Conservation (phyloP, 2,113 vertebrate species). For the Sinocyclocheilus anophthalmus region DNA sequence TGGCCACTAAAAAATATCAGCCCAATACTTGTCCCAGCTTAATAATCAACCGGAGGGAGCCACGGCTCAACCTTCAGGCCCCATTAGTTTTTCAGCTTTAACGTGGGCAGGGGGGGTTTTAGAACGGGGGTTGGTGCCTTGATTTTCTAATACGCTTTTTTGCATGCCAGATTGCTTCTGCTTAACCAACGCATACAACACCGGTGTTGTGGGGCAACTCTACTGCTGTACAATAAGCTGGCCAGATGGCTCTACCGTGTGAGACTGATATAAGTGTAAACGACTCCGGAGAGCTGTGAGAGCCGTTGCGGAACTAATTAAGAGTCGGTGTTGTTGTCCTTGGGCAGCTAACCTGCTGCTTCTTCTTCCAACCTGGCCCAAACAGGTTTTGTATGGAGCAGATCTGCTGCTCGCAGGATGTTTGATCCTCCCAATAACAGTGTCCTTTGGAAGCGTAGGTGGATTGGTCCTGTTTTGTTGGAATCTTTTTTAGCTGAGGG, state of each 20-base stretch:
- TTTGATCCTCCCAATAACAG: too few relatives aligned
- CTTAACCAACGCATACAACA: slow-evolving; percentile 35
- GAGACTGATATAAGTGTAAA: slow-evolving; percentile 29
- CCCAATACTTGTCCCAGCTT: slow-evolving; percentile 16
- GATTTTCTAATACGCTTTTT: slow-evolving; percentile 12
- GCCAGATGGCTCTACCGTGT: slow-evolving; percentile 46
- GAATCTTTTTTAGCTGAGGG: too few relatives aligned
- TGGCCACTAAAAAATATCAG: slow-evolving; percentile 48
- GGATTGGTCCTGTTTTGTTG: too few relatives aligned
- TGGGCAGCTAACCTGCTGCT: too few relatives aligned
- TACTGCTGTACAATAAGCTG: slow-evolving; percentile 29
- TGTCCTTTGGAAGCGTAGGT: too few relatives aligned
- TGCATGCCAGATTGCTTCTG: slow-evolving; percentile 26
- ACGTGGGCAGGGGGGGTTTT: too few relatives aligned
- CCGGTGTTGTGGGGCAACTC: slow-evolving; percentile 1
- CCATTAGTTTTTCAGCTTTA: too few relatives aligned
- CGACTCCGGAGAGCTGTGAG: slow-evolving; percentile 25
- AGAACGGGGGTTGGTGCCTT: too few relatives aligned
- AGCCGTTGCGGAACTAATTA: slow-evolving; percentile 27
- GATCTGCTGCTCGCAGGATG: too few relatives aligned
- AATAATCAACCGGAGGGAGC: slow-evolving; percentile 30
- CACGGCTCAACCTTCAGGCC: slow-evolving; percentile 12
- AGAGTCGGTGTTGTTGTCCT: too few relatives aligned
- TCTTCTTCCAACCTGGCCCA: too few relatives aligned
- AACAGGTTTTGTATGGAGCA: too few relatives aligned